Evolutionary conservation across 2,113 vertebrate genomes (phyloP), one percentile per base, ranked within the genome.

Genomic region (Chamaea fasciata): DNA sequence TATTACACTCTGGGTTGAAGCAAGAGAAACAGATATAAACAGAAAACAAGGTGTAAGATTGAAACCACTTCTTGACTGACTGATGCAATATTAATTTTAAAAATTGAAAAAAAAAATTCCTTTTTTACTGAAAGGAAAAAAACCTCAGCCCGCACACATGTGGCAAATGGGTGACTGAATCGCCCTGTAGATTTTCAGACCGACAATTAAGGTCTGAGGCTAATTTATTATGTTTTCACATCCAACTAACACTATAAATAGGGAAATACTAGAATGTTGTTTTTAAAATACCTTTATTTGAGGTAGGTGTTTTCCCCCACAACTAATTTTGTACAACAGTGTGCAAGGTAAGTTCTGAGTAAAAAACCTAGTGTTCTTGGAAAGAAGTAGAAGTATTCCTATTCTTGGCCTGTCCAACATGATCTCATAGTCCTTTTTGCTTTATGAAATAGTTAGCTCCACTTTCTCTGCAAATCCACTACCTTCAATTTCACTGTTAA

Each of bases 321-420:
- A 30, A 55, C 30, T 33, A 28, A 13, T 3, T 1, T 46, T 33
- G 16, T 85, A 28, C n/a, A 59, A 7, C 31, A 41, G 1, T 1
- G 2, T 9, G 13, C 65, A 64, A 93, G 94, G 94, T 96, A 97
- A 94, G 86, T 95, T 90, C 49, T 42, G 17, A 77, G 37, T 17
- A 18, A 28, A 49, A 64, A 63, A 56, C 16, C 15, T 0, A 0
- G 4, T 39, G 7, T 35, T 87, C 21, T n/a, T 83, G 64, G 52
- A 69, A 73, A 52, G 14, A 56, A 23, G 23, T 55, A 27, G 33
- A 30, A 41, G 6, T 44, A 30, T 60, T 92, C 35, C 4, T 46
- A 0, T 88, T 67, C 64, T 41, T 83, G 55, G 27, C 31, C 27
- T n/a, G 18, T 37, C 39, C 68, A 44, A 42, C 57, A 42, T 5